Evolutionary conservation across 37 sponge, comb jelly and placozoan species (phyloP).

Genomic region (Lycopodina hypogea): DNA sequence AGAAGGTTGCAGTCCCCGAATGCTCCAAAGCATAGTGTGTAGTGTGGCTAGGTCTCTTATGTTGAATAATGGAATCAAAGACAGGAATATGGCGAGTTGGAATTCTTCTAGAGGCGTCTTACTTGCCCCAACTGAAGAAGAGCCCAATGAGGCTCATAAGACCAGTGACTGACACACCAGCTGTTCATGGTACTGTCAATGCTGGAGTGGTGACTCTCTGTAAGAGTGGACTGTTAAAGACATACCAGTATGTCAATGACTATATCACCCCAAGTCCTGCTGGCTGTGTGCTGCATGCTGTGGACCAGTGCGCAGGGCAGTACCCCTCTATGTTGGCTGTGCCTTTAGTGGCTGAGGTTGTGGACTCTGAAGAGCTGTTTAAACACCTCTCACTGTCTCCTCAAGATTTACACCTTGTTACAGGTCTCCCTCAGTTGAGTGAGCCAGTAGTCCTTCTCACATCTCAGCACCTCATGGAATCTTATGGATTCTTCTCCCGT

Average conservation of each 20-base stretch:
- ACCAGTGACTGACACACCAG: neutral
- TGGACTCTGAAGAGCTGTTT: neutral
- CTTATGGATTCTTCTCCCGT: conserved; percentile 25
- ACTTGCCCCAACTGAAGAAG: neutral
- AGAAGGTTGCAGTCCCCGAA: too few species aligned
- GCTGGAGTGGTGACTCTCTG: conserved; percentile 1
- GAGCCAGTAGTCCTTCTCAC: conserved; percentile 8
- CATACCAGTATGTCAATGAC: conserved; percentile 28
- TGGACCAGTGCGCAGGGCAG: neutral
- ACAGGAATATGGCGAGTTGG: conserved; percentile 25
- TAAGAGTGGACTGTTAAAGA: conserved; percentile 16
- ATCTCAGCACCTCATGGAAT: conserved; percentile 32
- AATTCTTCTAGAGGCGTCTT: conserved; percentile 12
- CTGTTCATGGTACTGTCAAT: neutral
- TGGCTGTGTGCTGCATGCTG: conserved; percentile 12
- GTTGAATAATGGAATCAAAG: too few species aligned
- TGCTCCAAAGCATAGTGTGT: too few species aligned
- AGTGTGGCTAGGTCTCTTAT: too few species aligned
- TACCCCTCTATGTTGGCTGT: conserved; percentile 16
- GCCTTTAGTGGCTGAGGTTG: neutral
- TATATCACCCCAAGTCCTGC: conserved; percentile 14
- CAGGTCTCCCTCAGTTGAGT: conserved; percentile 3
- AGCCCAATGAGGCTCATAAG: conserved; percentile 15
- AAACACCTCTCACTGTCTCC: neutral
- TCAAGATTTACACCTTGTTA: neutral